Evolutionary conservation across 1,140 invertebrate species (phyloP).

Genomic region (Forficula auricularia): DNA sequence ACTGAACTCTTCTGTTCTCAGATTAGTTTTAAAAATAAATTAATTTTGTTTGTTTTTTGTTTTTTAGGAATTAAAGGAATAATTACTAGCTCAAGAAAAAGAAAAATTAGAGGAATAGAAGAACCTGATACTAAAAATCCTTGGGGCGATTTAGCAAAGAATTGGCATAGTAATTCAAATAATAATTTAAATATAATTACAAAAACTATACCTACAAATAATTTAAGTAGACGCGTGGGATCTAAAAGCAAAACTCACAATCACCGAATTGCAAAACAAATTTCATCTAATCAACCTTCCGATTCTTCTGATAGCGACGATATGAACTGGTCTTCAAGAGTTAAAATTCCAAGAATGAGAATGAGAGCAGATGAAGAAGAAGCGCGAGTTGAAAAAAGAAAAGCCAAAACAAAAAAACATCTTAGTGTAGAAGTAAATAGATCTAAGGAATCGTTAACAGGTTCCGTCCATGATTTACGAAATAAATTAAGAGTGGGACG

Average conservation of each 20-base stretch:
- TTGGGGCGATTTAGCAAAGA: constrained; percentile 47
- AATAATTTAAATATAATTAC: neutral
- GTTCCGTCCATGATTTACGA: too few species aligned
- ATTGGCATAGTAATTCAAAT: constrained; percentile 27
- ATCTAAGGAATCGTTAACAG: too few species aligned
- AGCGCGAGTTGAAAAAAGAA: constrained; percentile 30
- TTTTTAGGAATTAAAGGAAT: constrained; percentile 30
- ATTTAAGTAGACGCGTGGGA: neutral
- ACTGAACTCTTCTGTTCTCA: too few species aligned
- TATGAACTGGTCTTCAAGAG: constrained; percentile 35
- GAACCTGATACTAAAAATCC: constrained; percentile 33
- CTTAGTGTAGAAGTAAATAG: too few species aligned
- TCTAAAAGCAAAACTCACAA: too few species aligned
- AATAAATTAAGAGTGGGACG: too few species aligned
- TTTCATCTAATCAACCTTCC: neutral
- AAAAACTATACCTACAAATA: constrained; percentile 1
- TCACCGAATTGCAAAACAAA: too few species aligned
- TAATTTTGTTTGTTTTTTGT: constrained; percentile 13
- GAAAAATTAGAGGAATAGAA: constrained; percentile 19
- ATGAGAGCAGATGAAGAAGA: constrained; percentile 81
- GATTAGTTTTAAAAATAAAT: too few species aligned
- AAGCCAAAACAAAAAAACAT: neutral
- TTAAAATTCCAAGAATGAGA: constrained; percentile 52
- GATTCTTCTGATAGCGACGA: constrained; percentile 25
- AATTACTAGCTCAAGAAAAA: constrained; percentile 33